phyloP scores from a whole-genome alignment of 2,113 vertebrate species.

The Myrmecophaga tridactyla region DNA sequence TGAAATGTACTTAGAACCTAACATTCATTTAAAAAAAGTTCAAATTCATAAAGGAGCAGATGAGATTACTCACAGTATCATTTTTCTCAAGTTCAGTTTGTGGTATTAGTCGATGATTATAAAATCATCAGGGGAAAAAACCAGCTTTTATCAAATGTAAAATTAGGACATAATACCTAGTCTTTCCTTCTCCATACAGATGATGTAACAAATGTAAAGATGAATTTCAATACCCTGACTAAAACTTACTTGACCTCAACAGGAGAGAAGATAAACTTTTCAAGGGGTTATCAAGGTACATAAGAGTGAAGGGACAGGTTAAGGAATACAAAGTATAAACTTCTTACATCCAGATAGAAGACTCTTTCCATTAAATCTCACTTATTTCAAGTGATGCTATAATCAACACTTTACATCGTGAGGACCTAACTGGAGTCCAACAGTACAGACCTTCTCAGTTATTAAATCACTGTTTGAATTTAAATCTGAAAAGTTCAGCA shows the following conservation, averaged over 20 bases:
- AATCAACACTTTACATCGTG: too few species aligned
- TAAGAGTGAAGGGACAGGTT: background rate
- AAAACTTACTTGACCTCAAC: rapidly evolving
- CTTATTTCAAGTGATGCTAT: background rate
- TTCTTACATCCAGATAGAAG: background rate
- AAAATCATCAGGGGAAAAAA: background rate
- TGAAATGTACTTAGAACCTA: background rate
- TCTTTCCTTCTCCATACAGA: background rate
- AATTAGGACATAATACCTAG: background rate
- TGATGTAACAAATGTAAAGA: background rate
- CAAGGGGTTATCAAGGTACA: background rate
- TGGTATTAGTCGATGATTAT: background rate
- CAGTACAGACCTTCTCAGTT: background rate
- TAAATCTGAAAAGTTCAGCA: background rate
- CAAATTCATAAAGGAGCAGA: background rate
- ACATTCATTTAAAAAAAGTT: background rate
- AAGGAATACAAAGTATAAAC: background rate
- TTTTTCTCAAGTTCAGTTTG: conserved; percentile 10
- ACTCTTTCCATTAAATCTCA: background rate
- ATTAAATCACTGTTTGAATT: background rate
- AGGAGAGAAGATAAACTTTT: background rate
- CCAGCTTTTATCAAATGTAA: background rate
- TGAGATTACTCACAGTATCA: background rate
- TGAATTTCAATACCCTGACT: background rate
- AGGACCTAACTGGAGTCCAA: background rate